These are phyloP conservation scores for Pseudolaguvia tuberculata DNA, from an alignment of 2,113 vertebrate genomes.

Conservation along the genomic window DNA sequence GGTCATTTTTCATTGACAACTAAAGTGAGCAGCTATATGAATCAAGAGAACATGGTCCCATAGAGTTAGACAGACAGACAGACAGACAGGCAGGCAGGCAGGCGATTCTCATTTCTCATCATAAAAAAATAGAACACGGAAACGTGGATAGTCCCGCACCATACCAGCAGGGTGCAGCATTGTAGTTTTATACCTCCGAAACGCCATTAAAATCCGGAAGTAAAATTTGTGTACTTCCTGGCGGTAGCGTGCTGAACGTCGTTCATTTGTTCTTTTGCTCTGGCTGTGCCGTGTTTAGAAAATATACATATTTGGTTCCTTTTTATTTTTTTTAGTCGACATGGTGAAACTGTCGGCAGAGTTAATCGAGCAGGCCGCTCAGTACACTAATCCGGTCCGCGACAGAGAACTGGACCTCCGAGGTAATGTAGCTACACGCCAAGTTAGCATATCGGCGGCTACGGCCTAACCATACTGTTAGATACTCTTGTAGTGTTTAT, in stretches of 20 bases:
- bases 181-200: neutral
- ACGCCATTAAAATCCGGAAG: conserved; percentile 1
- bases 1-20: too few species aligned
- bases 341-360: conserved; percentile 95
- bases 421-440: neutral
- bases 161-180: neutral
- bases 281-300: neutral
- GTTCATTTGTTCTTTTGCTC: neutral
- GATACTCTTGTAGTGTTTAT: neutral
- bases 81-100: too few species aligned
- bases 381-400: conserved; percentile 88
- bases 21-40: too few species aligned
- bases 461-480: too few species aligned
- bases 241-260: conserved; percentile 19
- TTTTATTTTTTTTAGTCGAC: conserved; percentile 1
- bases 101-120: neutral
- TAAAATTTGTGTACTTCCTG: conserved; percentile 26
- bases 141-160: conserved; percentile 7
- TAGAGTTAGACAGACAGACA: too few species aligned
- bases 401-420: too few species aligned
- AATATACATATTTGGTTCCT: neutral
- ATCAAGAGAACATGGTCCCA: too few species aligned
- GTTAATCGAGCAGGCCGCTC: conserved; percentile 90
- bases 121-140: neutral
- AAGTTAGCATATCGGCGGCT: neutral